Evolutionary conservation across 2,113 vertebrate genomes (phyloP).

Genomic region (Sturnus vulgaris): DNA sequence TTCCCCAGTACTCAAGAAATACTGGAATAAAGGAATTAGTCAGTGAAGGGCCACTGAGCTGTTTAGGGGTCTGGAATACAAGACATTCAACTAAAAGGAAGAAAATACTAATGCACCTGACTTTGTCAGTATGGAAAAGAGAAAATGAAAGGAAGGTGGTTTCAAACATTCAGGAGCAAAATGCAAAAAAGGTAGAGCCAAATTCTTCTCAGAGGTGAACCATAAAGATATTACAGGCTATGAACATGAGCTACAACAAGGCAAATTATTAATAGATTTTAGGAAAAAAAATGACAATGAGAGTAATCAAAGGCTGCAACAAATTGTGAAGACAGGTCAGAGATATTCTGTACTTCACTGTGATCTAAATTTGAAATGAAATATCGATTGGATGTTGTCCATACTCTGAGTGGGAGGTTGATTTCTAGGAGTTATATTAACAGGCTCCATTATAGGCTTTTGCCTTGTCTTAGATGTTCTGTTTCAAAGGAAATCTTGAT

Average conservation of each 20-base stretch:
- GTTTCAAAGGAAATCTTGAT: neutral
- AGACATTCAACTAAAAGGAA: neutral
- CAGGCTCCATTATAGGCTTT: neutral
- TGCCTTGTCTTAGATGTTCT: neutral
- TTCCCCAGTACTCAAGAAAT: neutral
- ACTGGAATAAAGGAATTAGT: neutral
- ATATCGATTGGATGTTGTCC: neutral
- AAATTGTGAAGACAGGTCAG: neutral
- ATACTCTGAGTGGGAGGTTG: neutral
- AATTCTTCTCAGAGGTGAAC: neutral
- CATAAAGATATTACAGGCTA: neutral
- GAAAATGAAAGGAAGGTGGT: neutral
- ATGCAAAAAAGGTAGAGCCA: neutral
- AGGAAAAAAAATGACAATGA: fast-evolving
- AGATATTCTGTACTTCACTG: neutral
- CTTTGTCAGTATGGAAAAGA: neutral
- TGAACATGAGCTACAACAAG: fast-evolving
- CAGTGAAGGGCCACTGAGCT: neutral
- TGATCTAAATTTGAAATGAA: neutral
- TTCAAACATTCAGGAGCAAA: neutral
- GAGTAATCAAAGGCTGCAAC: neutral
- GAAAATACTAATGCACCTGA: neutral
- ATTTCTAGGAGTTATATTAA: neutral
- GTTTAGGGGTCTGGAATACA: neutral
- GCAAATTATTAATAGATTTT: neutral